Evolutionary conservation across 1,140 invertebrate species (phyloP), one percentile per base, ranked within the genome.

Genomic region (Aleiodes sp.): DNA sequence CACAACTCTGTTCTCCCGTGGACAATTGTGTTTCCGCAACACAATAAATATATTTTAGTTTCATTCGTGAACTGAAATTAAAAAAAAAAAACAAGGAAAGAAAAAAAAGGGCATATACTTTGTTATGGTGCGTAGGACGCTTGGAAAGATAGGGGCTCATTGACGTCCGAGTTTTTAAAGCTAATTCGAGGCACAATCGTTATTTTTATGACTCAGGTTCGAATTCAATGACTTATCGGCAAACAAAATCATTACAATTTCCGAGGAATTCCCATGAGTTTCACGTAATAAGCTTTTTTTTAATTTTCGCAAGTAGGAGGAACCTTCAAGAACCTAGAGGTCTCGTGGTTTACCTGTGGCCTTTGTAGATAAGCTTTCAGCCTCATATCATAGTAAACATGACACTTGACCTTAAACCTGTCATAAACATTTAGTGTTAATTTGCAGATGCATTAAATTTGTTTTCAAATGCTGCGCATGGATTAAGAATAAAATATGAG

Each of bases 341-440:
- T n/a, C 39, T 41, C 39, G 14, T n/a, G n/a, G n/a, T n/a, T 14
- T 41, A n/a, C 39, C 39, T 41, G n/a, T 14, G n/a, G 26, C 46
- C 46, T 52, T 24, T 24, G 46, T n/a, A 52, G 46, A 52, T 52
- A 52, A 52, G 46, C 16, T 52, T 52, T 24, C 46, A 52, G 21
- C 46, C 46, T 52, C 46, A 21, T 21, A 16, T 24, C 46, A 3
- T 12, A 24, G 16, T 6, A 6, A 52, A 24, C 21, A 12, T 52
- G 46, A 7, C 19, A 24, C 21, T n/a, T n/a, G 46, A 12, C 46
- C 46, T 52, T 19, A 52, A 19, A 52, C 2, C n/a, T 8, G n/a
- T 14, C 46, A 52, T 52, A 24, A 52, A 52, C 21, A 52, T 9
- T 52, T 24, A 9, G 46, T 12, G 46, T 21, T n/a, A 52, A 52